Conservation (phyloP, 2,113 vertebrate species). For the Burhinus oedicnemus region DNA sequence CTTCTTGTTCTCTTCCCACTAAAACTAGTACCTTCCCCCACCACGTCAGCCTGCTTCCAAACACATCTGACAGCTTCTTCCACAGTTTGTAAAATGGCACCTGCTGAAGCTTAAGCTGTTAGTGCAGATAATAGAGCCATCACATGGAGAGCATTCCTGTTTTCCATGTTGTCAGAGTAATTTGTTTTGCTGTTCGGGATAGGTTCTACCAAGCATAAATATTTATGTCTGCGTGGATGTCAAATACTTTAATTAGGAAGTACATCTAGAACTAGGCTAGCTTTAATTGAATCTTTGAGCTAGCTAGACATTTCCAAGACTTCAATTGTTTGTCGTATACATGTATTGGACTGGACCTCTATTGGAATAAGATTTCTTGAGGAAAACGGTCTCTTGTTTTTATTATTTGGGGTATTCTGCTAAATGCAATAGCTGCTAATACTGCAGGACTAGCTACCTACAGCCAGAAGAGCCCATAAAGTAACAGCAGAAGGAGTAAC, state of each 20-base stretch:
- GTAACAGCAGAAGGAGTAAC: not conserved
- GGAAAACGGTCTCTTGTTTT: not conserved
- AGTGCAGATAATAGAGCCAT: conserved; percentile 62
- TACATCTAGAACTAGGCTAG: conserved; percentile 23
- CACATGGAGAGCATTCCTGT: not conserved
- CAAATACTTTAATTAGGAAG: conserved; percentile 71
- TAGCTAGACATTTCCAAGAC: conserved; percentile 25
- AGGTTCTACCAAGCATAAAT: conserved; percentile 70
- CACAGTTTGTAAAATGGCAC: conserved; percentile 22
- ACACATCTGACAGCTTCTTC: conserved; percentile 42
- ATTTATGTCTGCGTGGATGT: conserved; percentile 68
- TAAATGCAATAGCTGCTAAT: not conserved
- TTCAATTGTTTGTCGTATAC: conserved; percentile 8
- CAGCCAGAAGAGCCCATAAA: not conserved
- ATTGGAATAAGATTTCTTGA: not conserved
- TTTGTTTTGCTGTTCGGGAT: conserved; percentile 67
- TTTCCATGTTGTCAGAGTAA: conserved; percentile 56
- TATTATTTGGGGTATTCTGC: not conserved
- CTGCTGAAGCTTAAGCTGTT: conserved; percentile 53
- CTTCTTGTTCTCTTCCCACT: not conserved
- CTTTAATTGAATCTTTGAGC: conserved; percentile 70
- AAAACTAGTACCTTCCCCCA: not conserved
- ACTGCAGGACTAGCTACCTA: not conserved
- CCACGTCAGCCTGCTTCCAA: conserved; percentile 10
- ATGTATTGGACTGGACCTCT: not conserved